Evolutionary conservation across 2,797 vertebrate genomes (phyloP).

Genomic region (Pagetopsis macropterus): DNA sequence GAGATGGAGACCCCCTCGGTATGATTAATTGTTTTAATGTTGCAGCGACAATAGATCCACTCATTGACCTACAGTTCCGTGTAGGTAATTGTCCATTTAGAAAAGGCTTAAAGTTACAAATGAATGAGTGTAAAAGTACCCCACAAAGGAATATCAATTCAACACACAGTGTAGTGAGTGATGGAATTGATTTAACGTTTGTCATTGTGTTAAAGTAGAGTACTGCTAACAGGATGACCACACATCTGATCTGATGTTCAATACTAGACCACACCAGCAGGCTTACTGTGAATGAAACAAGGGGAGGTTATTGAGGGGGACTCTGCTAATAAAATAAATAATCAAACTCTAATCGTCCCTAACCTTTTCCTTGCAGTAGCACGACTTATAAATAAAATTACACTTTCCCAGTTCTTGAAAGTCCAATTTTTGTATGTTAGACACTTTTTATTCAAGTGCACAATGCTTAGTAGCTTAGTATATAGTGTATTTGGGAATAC

Average conservation of each 20-base stretch:
- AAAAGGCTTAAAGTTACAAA: constrained; percentile 33
- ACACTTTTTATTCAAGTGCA: too few relatives aligned
- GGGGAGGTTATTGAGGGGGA: too few relatives aligned
- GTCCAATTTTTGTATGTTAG: too few relatives aligned
- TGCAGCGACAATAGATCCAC: constrained; percentile 4
- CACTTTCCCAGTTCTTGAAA: too few relatives aligned
- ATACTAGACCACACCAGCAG: constrained; percentile 30
- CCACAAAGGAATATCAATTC: constrained; percentile 28
- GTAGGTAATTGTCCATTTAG: constrained; percentile 28
- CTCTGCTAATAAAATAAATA: too few relatives aligned
- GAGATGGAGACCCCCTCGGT: too few relatives aligned
- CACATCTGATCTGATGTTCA: constrained; percentile 29
- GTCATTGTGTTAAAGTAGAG: constrained; percentile 42
- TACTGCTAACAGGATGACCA: constrained; percentile 38
- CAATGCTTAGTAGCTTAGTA: too few relatives aligned
- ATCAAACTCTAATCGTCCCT: too few relatives aligned
- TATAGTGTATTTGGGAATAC: too few relatives aligned
- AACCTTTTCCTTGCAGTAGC: too few relatives aligned
- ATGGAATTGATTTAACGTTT: constrained; percentile 18
- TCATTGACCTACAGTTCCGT: constrained; percentile 26
- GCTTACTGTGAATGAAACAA: not conserved
- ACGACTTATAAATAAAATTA: too few relatives aligned
- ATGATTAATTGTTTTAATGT: not conserved
- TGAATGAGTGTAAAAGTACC: constrained; percentile 37
- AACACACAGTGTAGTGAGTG: not conserved